Base-by-base conservation (phyloP, 2,888 invertebrate species). In the Tridacna gigas region DNA sequence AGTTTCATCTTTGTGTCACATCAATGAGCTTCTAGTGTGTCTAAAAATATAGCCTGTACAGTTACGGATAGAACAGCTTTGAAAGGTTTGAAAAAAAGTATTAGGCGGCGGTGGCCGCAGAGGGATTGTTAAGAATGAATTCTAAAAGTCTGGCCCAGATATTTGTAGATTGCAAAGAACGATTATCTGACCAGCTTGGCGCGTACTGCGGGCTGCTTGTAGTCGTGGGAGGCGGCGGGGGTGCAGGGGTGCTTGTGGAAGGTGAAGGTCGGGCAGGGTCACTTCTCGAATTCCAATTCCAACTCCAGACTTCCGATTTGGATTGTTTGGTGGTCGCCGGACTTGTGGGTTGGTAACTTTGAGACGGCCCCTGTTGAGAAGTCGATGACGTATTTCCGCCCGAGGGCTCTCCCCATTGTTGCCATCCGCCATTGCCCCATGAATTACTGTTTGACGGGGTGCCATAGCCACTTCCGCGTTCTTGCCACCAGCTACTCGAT, bases 381-480 rank as follows among this genome's bases (percentile, higher is more conserved):
- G 20, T 22, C 47, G 69, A 37, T 13, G 69, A 28, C 12, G 26
- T 47, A 69, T n/a, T 69, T 47, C 69, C 69, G 47, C 20, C n/a
- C 0, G 69, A 69, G 13, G 45, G 45, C 20, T 48, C n/a, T n/a
- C 47, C 48, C 45, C 20, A 47, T 20, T 48, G 47, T 4, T 45
- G 45, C 45, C 47, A 69, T 12, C 47, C 48, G 45, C 45, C 45
- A 45, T 26, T 73, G 9, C 73, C 73, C 73, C 73, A 73, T 18
- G 73, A 51, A 25, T 73, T 73, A 15, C 37, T 37, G 13, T 25
- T 51, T 11, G 81, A 73, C 18, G 73, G 73, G 15, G 65, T 28
- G 66, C 81, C 67, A 0, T 79, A 79, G 12, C 84, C 84, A 56
- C 75, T 74, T 28, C 80, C 80, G 63, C 25, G n/a, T 51, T 80